Evolutionary conservation across 1,140 invertebrate species (phyloP).

Genomic region (Drosophila teissieri): DNA sequence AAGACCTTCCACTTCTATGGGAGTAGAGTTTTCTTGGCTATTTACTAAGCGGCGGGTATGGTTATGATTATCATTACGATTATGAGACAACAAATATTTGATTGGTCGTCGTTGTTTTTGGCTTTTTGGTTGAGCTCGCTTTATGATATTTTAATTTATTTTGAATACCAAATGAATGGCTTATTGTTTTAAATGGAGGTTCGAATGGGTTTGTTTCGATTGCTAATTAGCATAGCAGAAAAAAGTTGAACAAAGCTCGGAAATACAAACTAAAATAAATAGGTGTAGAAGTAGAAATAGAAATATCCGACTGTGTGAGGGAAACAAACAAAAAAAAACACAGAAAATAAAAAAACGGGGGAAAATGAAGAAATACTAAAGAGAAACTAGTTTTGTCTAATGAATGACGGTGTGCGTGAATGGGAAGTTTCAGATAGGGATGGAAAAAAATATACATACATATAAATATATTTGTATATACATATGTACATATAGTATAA

Average conservation of each 20-base stretch:
- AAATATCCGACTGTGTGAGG: background rate
- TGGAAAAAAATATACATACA: constrained; percentile 8
- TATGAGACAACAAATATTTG: constrained; percentile 35
- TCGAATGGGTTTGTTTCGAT: constrained; percentile 56
- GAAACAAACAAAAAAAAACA: constrained; percentile 9
- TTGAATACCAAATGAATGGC: constrained; percentile 76
- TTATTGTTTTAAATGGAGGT: constrained; percentile 78
- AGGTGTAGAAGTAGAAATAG: constrained; percentile 31
- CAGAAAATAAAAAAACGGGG: background rate
- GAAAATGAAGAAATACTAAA: constrained; percentile 45
- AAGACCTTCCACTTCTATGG: constrained; percentile 10
- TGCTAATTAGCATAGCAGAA: constrained; percentile 72
- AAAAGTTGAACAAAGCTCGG: constrained; percentile 50
- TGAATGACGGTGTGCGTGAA: constrained; percentile 75
- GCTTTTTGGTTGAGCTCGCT: constrained; percentile 24
- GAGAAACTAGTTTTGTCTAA: constrained; percentile 78
- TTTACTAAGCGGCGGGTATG: background rate
- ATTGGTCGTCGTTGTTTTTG: background rate
- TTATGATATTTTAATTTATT: constrained; percentile 78
- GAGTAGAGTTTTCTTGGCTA: too few relatives aligned
- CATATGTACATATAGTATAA: background rate
- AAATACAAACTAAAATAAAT: constrained; percentile 58
- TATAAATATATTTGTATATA: background rate
- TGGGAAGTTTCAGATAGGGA: constrained; percentile 67
- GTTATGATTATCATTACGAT: constrained; percentile 38